Conservation (phyloP, 53 echinoderm and acorn worm genomes). For the Luidia sarsii region DNA sequence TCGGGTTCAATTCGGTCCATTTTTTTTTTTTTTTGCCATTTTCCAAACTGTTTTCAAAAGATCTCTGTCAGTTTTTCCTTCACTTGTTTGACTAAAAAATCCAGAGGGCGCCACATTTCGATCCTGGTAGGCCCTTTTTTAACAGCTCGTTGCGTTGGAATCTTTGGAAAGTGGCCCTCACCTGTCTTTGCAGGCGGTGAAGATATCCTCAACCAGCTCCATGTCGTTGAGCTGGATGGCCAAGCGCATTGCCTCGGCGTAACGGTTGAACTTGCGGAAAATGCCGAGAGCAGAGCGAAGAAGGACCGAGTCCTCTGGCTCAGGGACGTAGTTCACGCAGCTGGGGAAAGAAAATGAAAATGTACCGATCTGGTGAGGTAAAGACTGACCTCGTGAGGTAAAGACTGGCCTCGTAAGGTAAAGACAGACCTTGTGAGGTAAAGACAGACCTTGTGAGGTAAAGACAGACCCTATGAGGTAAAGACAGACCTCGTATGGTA, state of each 20-base stretch:
- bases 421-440: slow-evolving; percentile 84
- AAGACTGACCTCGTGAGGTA: slow-evolving; percentile 84
- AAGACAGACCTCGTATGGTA: slow-evolving; percentile 91
- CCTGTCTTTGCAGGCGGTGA: slow-evolving; percentile 85
- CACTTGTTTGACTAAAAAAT: no score
- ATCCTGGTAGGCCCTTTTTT: no score
- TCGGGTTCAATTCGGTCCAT: no score
- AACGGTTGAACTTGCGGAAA: slow-evolving; percentile 86
- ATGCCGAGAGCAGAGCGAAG: slow-evolving; percentile 81
- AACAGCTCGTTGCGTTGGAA: no score
- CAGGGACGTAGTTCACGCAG: slow-evolving; percentile 97
- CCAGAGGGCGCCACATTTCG: no score
- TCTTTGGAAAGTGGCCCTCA: no score
- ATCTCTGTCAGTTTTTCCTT: no score
- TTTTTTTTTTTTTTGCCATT: no score
- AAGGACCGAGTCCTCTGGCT: slow-evolving; percentile 89
- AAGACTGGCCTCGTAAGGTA: slow-evolving; percentile 88
- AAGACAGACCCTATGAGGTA: slow-evolving; percentile 83
- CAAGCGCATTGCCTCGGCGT: slow-evolving; percentile 82
- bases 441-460: slow-evolving; percentile 87
- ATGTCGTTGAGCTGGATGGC: slow-evolving; percentile 92
- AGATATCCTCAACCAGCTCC: slow-evolving; percentile 88
- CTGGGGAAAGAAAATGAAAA: slow-evolving; percentile 40
- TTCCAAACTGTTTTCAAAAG: no score
- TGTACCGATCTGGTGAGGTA: no score